Conservation (phyloP, 2,888 invertebrate genomes). For the Lymantria monacha region DNA sequence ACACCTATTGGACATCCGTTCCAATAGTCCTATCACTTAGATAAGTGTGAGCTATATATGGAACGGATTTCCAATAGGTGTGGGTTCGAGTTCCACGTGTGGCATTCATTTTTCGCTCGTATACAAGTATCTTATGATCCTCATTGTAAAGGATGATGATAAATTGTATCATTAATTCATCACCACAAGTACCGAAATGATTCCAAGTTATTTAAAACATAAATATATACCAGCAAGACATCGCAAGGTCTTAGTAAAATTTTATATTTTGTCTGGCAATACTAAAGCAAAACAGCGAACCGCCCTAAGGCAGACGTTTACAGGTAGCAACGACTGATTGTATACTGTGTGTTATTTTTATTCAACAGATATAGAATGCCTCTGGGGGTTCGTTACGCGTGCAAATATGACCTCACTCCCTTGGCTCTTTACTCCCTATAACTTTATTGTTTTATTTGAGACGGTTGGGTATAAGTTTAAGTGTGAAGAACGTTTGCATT, state of each 20-base stretch:
- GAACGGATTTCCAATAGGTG: no score
- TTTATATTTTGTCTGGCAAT: conserved; percentile 3
- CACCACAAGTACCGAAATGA: no score
- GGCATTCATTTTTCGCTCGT: no score
- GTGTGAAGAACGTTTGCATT: conserved; percentile 13
- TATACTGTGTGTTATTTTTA: conserved; percentile 47
- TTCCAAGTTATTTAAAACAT: no score
- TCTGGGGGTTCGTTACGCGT: conserved; percentile 60
- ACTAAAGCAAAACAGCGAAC: conserved; percentile 7
- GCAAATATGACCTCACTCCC: conserved; percentile 30
- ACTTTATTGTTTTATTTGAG: conserved; percentile 25
- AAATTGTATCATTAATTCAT: no score
- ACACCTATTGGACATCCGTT: no score
- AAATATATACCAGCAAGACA: no score
- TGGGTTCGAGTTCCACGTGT: no score
- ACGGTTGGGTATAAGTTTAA: conserved; percentile 12
- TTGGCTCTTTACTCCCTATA: conserved; percentile 24
- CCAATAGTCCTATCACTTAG: no score
- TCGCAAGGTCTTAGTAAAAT: background rate
- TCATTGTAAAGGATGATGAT: no score
- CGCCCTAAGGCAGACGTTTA: conserved; percentile 23
- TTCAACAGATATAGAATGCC: conserved; percentile 56
- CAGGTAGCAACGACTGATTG: conserved; percentile 35
- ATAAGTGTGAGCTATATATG: no score
- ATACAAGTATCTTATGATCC: no score